Base-by-base conservation (phyloP, 2,888 invertebrate species). In the Eristalis arbustorum region DNA sequence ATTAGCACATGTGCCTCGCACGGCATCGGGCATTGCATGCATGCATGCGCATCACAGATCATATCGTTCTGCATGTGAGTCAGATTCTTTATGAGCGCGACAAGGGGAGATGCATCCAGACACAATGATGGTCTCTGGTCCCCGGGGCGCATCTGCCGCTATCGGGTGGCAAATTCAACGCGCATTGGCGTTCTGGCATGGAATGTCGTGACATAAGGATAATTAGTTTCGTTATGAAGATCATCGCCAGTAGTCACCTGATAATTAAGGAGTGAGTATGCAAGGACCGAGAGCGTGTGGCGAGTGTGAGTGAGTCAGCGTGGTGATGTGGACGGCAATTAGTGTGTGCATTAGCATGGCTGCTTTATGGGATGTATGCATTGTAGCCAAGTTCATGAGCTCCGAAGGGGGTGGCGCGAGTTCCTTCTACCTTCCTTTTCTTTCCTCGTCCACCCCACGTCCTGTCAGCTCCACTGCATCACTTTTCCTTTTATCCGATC, bases 131-230 rank as follows among this genome's bases (percentile, higher is more conserved):
- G 75, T 56, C 56, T 66, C 18, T 69, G 62, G 31, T 31, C 31
- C n/a, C 6, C n/a, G n/a, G 59, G 18, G 49, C 18, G 18, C 49
- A 49, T 49, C 49, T 49, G 49, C 49, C 49, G 18, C 49, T 49
- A 49, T 49, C 49, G 18, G n/a, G 40, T 42, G 40, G 18, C 37
- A 34, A 37, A 40, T 66, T 25, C 67, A 40, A 71, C 25, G 68
- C 28, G 18, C 37, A 69, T 68, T 42, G 18, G 18, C 67, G 59
- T 28, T 59, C 71, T 75, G 63, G 72, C 68, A 72, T 76, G 85
- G 74, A 85, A 87, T 87, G 79, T 83, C 87, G 87, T 87, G 87
- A 87, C 87, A 87, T 73, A 72, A 77, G 84, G 81, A 82, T 83
- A 83, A 87, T 87, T 87, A 87, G 74, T 75, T 87, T 83, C 75